A percentile compares a stretch with the other conserved stretches of the same genome.
These are phyloP conservation scores for Oligia fasciuncula DNA, from an alignment of 2,888 invertebrate genomes.

Conservation along the genomic window DNA sequence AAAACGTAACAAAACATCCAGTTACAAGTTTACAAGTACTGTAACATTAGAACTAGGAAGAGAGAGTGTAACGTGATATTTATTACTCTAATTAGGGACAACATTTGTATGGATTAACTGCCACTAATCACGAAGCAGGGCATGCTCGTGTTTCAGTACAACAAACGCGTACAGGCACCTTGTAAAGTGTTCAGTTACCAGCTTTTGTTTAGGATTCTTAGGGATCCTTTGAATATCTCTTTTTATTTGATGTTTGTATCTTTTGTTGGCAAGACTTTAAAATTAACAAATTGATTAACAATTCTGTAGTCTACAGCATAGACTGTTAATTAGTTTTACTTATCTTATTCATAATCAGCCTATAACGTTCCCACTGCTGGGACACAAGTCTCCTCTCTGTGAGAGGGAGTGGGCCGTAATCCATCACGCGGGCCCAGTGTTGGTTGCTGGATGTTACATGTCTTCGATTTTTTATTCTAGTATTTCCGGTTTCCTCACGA, in stretches of 20 bases:
- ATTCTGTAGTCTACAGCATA: neutral
- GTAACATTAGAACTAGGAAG: conserved; percentile 72
- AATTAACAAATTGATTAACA: neutral
- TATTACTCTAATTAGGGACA: conserved; percentile 73
- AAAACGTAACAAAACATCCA: conserved; percentile 29
- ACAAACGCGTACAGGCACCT: conserved; percentile 7
- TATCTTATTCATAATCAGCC: neutral
- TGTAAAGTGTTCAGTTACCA: neutral
- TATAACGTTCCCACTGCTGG: neutral
- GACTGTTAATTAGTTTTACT: neutral
- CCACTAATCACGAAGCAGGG: conserved; percentile 65
- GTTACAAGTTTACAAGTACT: conserved; percentile 38
- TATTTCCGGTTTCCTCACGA: neutral
- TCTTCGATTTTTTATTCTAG: neutral
- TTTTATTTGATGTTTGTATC: neutral
- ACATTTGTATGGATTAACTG: conserved; percentile 71
- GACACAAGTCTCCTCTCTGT: neutral
- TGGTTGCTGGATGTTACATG: neutral
- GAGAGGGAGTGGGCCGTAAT: neutral
- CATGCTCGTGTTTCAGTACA: conserved; percentile 37
- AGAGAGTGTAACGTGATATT: conserved; percentile 76
- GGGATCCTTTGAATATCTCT: neutral
- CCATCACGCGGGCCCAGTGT: neutral
- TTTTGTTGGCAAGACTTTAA: neutral
- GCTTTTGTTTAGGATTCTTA: neutral